Evolutionary conservation across 2,888 invertebrate genomes (phyloP).

Genomic region (Trichopoda pennipes): DNA sequence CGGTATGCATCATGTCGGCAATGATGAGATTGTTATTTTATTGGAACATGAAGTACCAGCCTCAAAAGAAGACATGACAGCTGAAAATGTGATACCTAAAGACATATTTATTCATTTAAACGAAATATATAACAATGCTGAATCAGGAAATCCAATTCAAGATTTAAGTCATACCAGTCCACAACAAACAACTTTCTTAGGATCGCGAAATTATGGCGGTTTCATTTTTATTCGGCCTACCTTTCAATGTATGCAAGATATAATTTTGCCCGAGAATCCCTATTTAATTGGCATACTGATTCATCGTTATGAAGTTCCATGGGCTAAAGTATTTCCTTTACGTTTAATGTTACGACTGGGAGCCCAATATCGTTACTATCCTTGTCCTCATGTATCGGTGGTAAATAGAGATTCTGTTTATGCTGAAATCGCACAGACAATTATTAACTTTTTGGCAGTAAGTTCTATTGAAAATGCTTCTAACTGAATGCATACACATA

Average conservation of each 20-base stretch:
- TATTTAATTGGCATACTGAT: constrained; percentile 90
- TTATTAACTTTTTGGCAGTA: constrained; percentile 90
- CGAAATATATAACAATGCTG: constrained; percentile 85
- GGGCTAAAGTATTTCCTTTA: constrained; percentile 88
- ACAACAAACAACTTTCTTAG: constrained; percentile 82
- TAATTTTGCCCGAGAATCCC: constrained; percentile 87
- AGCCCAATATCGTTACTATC: constrained; percentile 92
- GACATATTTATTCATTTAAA: constrained; percentile 89
- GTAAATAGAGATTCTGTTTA: constrained; percentile 89
- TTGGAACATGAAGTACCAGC: constrained; percentile 86
- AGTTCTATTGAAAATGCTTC: constrained; percentile 70
- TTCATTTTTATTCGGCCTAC: constrained; percentile 91
- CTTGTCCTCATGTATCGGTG: constrained; percentile 90
- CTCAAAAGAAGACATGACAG: constrained; percentile 47
- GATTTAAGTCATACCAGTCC: constrained; percentile 87
- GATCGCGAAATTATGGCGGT: constrained; percentile 88
- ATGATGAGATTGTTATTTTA: constrained; percentile 90
- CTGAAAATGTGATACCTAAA: constrained; percentile 81
- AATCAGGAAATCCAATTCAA: constrained; percentile 86
- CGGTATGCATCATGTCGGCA: constrained; percentile 90
- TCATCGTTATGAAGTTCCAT: constrained; percentile 84
- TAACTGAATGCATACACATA: neutral
- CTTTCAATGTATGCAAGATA: constrained; percentile 90
- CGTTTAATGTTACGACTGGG: constrained; percentile 89
- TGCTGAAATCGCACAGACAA: constrained; percentile 92